phyloP scores from a whole-genome alignment of 2,888 invertebrate genomes.

The Erpobdella octoculata region DNA sequence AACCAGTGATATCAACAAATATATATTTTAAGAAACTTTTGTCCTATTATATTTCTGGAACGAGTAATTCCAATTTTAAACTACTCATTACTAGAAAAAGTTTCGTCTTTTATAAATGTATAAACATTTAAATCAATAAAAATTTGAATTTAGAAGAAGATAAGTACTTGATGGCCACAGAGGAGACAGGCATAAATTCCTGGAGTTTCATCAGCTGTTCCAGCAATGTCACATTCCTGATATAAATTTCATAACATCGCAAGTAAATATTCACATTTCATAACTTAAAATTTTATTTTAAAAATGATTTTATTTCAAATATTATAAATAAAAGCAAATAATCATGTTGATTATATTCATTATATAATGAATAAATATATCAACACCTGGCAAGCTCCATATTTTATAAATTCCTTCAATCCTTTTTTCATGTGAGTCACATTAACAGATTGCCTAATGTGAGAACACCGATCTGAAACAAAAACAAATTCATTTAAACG shows the following conservation, averaged over 20 bases:
- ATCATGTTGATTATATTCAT: too few relatives aligned
- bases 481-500: too few relatives aligned
- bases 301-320: not conserved
- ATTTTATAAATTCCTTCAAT: not conserved
- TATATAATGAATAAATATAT: not conserved
- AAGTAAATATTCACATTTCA: too few relatives aligned
- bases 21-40: too few relatives aligned
- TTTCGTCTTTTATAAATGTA: too few relatives aligned
- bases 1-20: not conserved
- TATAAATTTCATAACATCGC: too few relatives aligned
- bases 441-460: not conserved
- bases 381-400: not conserved
- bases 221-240: too few relatives aligned
- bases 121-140: not conserved
- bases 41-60: too few relatives aligned
- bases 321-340: too few relatives aligned
- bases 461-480: too few relatives aligned
- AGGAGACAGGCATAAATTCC: slow-evolving; percentile 48
- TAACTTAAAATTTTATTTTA: not conserved
- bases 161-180: slow-evolving; percentile 48
- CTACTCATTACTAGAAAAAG: too few relatives aligned
- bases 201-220: slow-evolving; percentile 2
- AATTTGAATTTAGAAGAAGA: not conserved
- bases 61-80: too few relatives aligned
- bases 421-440: not conserved